phyloP scores from a whole-genome alignment of 2,113 vertebrate species.

The Gila orcuttii region DNA sequence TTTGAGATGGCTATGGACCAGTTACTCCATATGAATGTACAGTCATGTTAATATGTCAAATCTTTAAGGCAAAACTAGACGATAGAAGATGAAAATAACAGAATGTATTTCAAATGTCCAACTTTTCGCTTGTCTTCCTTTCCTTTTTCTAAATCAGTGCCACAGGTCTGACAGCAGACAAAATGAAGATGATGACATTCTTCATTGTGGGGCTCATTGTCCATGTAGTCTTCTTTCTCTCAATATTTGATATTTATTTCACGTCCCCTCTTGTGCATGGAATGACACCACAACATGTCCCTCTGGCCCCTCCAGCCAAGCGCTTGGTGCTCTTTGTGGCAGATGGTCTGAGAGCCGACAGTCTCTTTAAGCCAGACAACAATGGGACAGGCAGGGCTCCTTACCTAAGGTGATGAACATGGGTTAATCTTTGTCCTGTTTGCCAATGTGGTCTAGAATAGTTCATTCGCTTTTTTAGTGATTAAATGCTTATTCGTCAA shows the following conservation, averaged over 20 bases:
- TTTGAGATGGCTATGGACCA: not conserved
- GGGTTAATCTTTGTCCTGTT: not conserved
- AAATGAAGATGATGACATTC: slow-evolving; percentile 80
- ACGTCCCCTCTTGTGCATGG: slow-evolving; percentile 95
- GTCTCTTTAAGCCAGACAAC: slow-evolving; percentile 78
- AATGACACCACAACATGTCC: slow-evolving; percentile 84
- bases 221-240: slow-evolving; percentile 89
- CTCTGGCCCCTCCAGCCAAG: slow-evolving; percentile 82
- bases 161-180: slow-evolving; percentile 33
- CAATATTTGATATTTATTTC: slow-evolving; percentile 99
- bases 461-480: not conserved
- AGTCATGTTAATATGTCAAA: not conserved
- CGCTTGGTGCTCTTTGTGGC: slow-evolving; percentile 90
- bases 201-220: slow-evolving; percentile 84
- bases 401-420: slow-evolving; percentile 81
- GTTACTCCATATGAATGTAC: not conserved
- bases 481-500: too few species aligned
- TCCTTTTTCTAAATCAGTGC: not conserved
- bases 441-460: not conserved
- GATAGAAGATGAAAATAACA: not conserved
- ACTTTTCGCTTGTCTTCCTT: not conserved
- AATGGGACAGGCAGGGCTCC: slow-evolving; percentile 76
- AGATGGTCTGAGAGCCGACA: slow-evolving; percentile 91
- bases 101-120: not conserved
- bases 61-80: not conserved